These are phyloP conservation scores for Eueremaeus valkanovi DNA, from an alignment of 2,888 invertebrate species.

Conservation along the genomic window DNA sequence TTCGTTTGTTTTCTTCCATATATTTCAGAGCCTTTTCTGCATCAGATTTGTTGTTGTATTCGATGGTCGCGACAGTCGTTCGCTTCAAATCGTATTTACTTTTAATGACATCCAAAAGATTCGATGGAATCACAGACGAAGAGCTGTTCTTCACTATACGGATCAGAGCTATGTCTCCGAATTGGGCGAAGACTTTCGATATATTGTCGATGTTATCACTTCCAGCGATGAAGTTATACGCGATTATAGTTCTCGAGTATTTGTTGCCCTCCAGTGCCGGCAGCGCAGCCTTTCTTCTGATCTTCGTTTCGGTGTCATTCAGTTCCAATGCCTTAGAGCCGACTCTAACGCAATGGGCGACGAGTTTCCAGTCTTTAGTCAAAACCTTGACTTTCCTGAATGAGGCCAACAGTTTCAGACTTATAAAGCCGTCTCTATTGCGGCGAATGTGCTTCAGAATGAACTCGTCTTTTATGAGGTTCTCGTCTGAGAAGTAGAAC, in stretches of 20 bases:
- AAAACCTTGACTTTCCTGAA: constrained; percentile 91
- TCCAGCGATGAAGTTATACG: constrained; percentile 76
- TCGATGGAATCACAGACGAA: not conserved
- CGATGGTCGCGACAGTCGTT: constrained; percentile 25
- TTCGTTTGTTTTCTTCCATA: constrained; percentile 1
- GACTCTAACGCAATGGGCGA: constrained; percentile 74
- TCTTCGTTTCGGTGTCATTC: constrained; percentile 83
- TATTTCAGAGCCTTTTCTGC: constrained; percentile 8
- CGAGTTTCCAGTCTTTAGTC: constrained; percentile 88
- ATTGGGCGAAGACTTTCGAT: constrained; percentile 80
- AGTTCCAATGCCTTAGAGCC: constrained; percentile 73
- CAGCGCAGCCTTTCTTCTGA: constrained; percentile 75
- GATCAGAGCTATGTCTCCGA: constrained; percentile 84
- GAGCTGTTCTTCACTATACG: constrained; percentile 58
- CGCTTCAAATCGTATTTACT: not conserved
- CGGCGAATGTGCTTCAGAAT: constrained; percentile 87
- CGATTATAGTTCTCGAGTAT: constrained; percentile 77
- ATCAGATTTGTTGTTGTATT: constrained; percentile 13
- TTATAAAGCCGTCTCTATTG: constrained; percentile 93
- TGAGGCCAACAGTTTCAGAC: constrained; percentile 86
- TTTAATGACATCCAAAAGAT: not conserved
- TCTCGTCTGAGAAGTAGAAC: constrained; percentile 91
- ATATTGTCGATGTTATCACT: constrained; percentile 82
- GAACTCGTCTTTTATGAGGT: constrained; percentile 91
- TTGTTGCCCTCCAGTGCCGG: constrained; percentile 86